phyloP scores from a whole-genome alignment of 2,888 invertebrate genomes.

The Tetragonula carbonaria region DNA sequence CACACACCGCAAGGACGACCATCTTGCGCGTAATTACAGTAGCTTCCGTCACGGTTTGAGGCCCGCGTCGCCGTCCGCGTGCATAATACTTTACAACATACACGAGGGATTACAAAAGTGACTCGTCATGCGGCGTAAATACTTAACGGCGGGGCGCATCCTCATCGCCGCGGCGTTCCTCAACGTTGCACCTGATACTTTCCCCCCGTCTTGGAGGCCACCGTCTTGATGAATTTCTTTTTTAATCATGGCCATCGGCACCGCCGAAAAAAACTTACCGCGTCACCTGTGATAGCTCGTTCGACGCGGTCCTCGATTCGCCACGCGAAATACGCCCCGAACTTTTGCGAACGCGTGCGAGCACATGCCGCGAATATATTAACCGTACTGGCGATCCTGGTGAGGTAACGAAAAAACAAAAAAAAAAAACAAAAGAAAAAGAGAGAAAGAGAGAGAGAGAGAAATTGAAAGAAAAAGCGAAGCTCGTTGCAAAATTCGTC shows the following conservation, averaged over 20 bases:
- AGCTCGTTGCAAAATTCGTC: slow-evolving; percentile 21
- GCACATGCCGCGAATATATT: slow-evolving; percentile 61
- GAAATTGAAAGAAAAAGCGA: not conserved
- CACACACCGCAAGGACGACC: slow-evolving; percentile 56
- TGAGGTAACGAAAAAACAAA: not conserved
- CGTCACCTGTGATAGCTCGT: slow-evolving; percentile 68
- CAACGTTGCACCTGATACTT: slow-evolving; percentile 80
- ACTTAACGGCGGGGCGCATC: slow-evolving; percentile 74
- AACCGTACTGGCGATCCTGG: slow-evolving; percentile 16
- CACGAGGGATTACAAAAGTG: slow-evolving; percentile 78
- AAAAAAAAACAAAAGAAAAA: not conserved
- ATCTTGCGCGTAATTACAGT: slow-evolving; percentile 74
- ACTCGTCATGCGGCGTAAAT: slow-evolving; percentile 82
- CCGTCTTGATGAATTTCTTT: slow-evolving; percentile 78
- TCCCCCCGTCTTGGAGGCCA: slow-evolving; percentile 61
- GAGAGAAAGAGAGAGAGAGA: not conserved
- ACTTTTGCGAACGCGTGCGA: slow-evolving; percentile 49
- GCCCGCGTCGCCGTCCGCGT: slow-evolving; percentile 66
- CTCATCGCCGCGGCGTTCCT: slow-evolving; percentile 63
- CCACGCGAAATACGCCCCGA: slow-evolving; percentile 64
- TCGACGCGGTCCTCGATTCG: slow-evolving; percentile 62
- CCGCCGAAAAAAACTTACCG: slow-evolving; percentile 63
- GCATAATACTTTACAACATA: slow-evolving; percentile 73
- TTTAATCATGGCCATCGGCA: slow-evolving; percentile 67
- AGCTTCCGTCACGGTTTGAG: slow-evolving; percentile 73